phyloP scores from a whole-genome alignment of 2,113 vertebrate genomes.

The Cyprinus carpio region DNA sequence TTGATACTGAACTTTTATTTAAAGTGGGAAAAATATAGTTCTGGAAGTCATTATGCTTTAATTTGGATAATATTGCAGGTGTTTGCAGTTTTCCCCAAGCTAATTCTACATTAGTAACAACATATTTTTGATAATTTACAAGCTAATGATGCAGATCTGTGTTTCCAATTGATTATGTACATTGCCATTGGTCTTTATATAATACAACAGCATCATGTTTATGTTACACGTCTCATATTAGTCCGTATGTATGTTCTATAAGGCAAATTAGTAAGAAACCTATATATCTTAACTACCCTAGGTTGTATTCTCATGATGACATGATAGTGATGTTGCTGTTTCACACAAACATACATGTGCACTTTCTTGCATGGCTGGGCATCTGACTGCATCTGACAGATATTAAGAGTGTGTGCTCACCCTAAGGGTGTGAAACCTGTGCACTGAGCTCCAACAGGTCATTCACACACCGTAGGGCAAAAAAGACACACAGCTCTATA shows the following conservation, averaged over 20 bases:
- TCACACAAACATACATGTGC: constrained; percentile 8
- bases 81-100: too few species aligned
- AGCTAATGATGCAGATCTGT: background rate
- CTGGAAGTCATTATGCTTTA: too few species aligned
- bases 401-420: constrained; percentile 1
- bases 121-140: background rate
- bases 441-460: constrained; percentile 33
- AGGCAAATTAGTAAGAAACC: background rate
- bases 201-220: background rate
- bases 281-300: background rate
- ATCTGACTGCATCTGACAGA: constrained; percentile 30
- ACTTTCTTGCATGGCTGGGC: background rate
- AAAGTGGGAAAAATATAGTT: too few species aligned
- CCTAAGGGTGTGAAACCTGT: constrained; percentile 44
- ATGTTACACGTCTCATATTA: background rate
- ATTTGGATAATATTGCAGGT: too few species aligned
- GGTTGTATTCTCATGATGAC: background rate
- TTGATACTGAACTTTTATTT: too few species aligned
- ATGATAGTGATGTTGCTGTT: background rate
- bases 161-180: background rate
- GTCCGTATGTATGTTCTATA: background rate
- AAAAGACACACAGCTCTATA: constrained; percentile 27
- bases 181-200: background rate
- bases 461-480: constrained; percentile 31
- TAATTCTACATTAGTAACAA: background rate